Percentiles rank a stretch among this genome's conserved stretches.
Conservation (phyloP, 2,113 vertebrate genomes). For the Marmota monax region DNA sequence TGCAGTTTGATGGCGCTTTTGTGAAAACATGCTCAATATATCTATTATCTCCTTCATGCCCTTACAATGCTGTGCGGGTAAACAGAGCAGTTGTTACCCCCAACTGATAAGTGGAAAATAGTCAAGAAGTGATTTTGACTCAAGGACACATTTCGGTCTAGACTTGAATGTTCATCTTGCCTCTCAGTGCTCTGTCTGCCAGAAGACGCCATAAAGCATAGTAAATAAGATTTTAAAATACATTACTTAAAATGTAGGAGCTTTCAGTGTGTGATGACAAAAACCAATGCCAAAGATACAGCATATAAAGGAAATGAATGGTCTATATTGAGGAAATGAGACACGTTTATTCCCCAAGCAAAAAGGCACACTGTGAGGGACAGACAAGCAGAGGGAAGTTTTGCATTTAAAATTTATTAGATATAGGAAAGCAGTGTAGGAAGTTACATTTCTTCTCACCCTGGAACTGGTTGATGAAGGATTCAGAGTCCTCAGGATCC, state of each 20-base stretch:
- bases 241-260: background rate
- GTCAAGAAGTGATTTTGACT: background rate
- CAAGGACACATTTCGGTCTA: background rate
- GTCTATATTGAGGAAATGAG: background rate
- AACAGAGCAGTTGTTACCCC: background rate
- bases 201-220: background rate
- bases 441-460: background rate
- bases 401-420: background rate
- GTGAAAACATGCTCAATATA: background rate
- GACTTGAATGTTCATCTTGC: background rate
- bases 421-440: background rate
- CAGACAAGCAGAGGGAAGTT: background rate
- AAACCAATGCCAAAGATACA: background rate
- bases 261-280: background rate
- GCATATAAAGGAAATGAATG: background rate
- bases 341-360: background rate
- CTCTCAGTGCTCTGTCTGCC: background rate
- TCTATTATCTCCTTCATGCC: background rate
- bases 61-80: background rate
- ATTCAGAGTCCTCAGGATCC: background rate
- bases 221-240: background rate
- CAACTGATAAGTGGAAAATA: background rate
- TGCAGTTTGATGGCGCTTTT: rapidly evolving
- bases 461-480: background rate
- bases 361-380: background rate